These are phyloP conservation scores for Leptestheria dahalacensis DNA, from an alignment of 1,140 invertebrate genomes.

Conservation along the genomic window DNA sequence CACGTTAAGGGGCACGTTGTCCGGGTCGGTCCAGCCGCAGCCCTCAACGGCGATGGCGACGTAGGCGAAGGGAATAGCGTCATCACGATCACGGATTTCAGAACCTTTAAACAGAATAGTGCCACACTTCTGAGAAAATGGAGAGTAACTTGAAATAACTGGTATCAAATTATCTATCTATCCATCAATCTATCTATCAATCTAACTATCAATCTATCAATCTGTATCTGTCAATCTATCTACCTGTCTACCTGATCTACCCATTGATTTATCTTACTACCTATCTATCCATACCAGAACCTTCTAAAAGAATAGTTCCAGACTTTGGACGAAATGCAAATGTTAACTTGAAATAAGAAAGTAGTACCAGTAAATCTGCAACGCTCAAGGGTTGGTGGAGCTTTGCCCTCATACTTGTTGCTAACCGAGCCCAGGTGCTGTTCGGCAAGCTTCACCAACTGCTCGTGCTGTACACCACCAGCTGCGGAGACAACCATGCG, in stretches of 20 bases:
- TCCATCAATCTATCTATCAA: too few relatives aligned
- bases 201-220: too few relatives aligned
- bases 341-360: conserved; percentile 9
- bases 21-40: conserved; percentile 80
- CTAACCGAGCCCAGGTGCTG: conserved; percentile 61
- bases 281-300: too few relatives aligned
- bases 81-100: conserved; percentile 79
- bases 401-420: conserved; percentile 38
- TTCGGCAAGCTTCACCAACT: conserved; percentile 70
- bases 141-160: too few relatives aligned
- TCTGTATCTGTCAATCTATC: too few relatives aligned
- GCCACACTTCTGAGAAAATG: not conserved
- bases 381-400: conserved; percentile 44
- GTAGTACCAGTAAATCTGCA: conserved; percentile 69
- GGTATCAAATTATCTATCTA: too few relatives aligned
- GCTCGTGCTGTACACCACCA: conserved; percentile 83
- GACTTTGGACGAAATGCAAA: conserved; percentile 19
- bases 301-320: too few relatives aligned
- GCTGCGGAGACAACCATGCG: conserved; percentile 92
- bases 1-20: conserved; percentile 97
- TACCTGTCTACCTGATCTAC: too few relatives aligned
- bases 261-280: too few relatives aligned
- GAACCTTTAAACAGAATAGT: conserved; percentile 40
- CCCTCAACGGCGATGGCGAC: conserved; percentile 91
- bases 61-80: conserved; percentile 88